Percentiles rank a stretch among this genome's conserved stretches.
Evolutionary conservation across 92 coral and sea anemone species (phyloP).

Genomic region (Phymanthus crucifer): DNA sequence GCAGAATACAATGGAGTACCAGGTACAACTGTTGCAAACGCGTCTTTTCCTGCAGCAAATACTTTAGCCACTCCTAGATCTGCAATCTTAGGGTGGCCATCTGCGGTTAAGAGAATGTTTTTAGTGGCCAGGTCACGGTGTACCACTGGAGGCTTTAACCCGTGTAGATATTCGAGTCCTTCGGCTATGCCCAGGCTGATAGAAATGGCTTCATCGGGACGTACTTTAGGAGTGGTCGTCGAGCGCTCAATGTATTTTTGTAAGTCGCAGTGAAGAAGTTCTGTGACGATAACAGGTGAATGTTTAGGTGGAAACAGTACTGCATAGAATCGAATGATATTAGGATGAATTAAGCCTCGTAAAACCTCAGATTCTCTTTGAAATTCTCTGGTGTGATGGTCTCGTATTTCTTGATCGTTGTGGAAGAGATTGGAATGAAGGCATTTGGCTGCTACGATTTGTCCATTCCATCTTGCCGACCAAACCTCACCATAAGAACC

Average conservation of each 20-base stretch:
- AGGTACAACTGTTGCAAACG: slow-evolving; percentile 65
- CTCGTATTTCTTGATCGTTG: slow-evolving; percentile 47
- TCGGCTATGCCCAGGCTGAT: slow-evolving; percentile 61
- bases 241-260: slow-evolving; percentile 53
- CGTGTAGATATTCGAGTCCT: slow-evolving; percentile 72
- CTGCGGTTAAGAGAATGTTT: slow-evolving; percentile 58
- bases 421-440: slow-evolving; percentile 56
- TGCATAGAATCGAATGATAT: slow-evolving; percentile 61
- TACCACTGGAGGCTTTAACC: slow-evolving; percentile 50
- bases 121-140: slow-evolving; percentile 82
- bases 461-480: slow-evolving; percentile 61
- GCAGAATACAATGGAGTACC: slow-evolving; percentile 84
- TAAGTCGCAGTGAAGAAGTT: slow-evolving; percentile 67
- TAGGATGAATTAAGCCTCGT: slow-evolving; percentile 62
- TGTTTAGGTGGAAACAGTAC: slow-evolving; percentile 54
- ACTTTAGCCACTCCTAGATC: slow-evolving; percentile 79
- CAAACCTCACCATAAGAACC: slow-evolving; percentile 81
- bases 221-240: slow-evolving; percentile 55
- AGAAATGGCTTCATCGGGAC: slow-evolving; percentile 25
- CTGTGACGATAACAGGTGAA: slow-evolving; percentile 76
- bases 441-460: slow-evolving; percentile 70
- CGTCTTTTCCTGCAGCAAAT: slow-evolving; percentile 62
- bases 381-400: slow-evolving; percentile 45
- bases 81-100: slow-evolving; percentile 70
- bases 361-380: slow-evolving; percentile 68